Conservation (phyloP, 2,797 vertebrate genomes). For the Benthosema pterotum region DNA sequence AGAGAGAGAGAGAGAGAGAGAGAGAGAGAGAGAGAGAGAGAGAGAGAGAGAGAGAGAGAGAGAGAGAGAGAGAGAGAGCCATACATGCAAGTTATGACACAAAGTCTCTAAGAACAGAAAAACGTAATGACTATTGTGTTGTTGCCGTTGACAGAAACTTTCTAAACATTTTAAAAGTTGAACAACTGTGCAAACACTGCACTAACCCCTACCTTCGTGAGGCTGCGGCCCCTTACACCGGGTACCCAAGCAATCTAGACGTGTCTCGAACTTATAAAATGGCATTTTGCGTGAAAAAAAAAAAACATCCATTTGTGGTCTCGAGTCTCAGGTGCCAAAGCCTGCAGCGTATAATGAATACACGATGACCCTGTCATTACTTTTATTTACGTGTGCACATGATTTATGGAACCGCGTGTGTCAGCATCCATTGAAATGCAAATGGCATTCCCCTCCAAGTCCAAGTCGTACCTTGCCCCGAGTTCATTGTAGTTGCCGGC, state of each 20-base stretch:
- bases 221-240: background rate
- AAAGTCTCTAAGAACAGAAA: constrained; percentile 2
- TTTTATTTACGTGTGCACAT: too few relatives aligned
- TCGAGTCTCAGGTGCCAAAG: too few relatives aligned
- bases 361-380: too few relatives aligned
- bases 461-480: background rate
- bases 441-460: too few relatives aligned
- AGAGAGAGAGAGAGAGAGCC: too few relatives aligned
- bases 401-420: too few relatives aligned
- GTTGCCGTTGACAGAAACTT: background rate
- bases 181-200: background rate
- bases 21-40: constrained; percentile 11
- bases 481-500: background rate
- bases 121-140: background rate
- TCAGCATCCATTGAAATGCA: too few relatives aligned
- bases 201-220: background rate
- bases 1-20: constrained; percentile 4
- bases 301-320: too few relatives aligned
- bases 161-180: background rate
- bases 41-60: background rate
- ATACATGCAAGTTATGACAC: background rate
- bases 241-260: background rate
- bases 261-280: background rate
- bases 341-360: too few relatives aligned
- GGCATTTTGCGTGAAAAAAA: too few relatives aligned